Conservation (phyloP, 2,888 invertebrate species). For the Acronicta leporina region DNA sequence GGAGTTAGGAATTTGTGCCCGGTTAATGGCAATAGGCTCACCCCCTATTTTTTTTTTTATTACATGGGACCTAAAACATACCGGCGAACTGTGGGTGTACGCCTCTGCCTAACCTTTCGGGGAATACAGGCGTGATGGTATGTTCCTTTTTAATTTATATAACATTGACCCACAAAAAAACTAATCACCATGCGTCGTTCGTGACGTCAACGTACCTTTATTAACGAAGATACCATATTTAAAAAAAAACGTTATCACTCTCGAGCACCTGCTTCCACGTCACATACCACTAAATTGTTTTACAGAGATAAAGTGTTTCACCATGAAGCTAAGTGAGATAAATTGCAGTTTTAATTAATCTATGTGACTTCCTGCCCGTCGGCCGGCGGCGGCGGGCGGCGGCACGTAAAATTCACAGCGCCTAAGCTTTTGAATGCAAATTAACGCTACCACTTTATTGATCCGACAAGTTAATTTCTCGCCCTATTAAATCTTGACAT, state of each 20-base stretch:
- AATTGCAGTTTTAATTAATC: conserved; percentile 75
- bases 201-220: too few species aligned
- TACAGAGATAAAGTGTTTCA: conserved; percentile 47
- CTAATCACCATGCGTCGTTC: too few species aligned
- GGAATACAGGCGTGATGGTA: too few species aligned
- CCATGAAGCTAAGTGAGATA: conserved; percentile 68
- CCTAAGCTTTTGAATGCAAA: conserved; percentile 72
- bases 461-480: conserved; percentile 55
- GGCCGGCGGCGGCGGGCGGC: conserved; percentile 38
- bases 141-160: too few species aligned
- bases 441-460: conserved; percentile 62
- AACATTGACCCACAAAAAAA: too few species aligned
- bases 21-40: too few species aligned
- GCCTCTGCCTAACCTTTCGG: too few species aligned
- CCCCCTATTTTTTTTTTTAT: too few species aligned
- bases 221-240: neutral
- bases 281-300: conserved; percentile 33
- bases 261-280: conserved; percentile 15
- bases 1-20: too few species aligned
- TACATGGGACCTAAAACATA: too few species aligned
- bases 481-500: conserved; percentile 47
- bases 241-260: conserved; percentile 13
- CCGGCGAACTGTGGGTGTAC: too few species aligned
- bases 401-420: conserved; percentile 62
- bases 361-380: conserved; percentile 57